Conservation (phyloP, 2,888 invertebrate genomes). For the Aphrophora alni region DNA sequence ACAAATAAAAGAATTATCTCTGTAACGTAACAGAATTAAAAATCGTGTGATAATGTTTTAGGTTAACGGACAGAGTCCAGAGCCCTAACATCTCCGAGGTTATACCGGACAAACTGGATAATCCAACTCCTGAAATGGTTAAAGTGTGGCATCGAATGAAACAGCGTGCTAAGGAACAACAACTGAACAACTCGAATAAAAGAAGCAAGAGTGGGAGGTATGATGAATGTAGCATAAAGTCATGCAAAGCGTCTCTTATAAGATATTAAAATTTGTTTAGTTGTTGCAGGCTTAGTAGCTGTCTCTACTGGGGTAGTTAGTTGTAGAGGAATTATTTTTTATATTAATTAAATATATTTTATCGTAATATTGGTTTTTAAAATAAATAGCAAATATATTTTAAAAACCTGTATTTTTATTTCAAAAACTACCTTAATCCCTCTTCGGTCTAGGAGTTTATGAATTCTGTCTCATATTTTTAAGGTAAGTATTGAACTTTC, state of each 20-base stretch:
- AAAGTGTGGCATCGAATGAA: slow-evolving; percentile 42
- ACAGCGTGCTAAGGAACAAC: slow-evolving; percentile 23
- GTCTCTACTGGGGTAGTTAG: background rate
- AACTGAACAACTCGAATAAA: background rate
- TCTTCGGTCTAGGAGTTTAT: background rate
- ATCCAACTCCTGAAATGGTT: slow-evolving; percentile 49
- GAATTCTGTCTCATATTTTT: background rate
- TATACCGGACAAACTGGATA: slow-evolving; percentile 32
- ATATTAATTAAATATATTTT: background rate
- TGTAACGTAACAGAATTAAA: no score
- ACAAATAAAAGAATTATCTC: no score
- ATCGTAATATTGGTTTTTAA: no score
- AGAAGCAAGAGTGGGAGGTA: slow-evolving; percentile 42
- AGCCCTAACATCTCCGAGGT: background rate
- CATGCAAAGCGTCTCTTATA: background rate
- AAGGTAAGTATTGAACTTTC: background rate
- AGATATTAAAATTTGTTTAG: background rate
- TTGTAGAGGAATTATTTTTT: background rate
- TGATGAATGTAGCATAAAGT: slow-evolving; percentile 15
- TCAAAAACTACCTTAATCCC: background rate
- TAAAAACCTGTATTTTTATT: no score
- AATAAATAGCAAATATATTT: no score
- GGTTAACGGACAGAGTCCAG: background rate
- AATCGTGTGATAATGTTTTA: background rate
- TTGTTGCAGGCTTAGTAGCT: background rate